Percentiles rank a stretch among this genome's conserved stretches.
Conservation (phyloP, 2,888 invertebrate genomes). For the Chrysolina americana region DNA sequence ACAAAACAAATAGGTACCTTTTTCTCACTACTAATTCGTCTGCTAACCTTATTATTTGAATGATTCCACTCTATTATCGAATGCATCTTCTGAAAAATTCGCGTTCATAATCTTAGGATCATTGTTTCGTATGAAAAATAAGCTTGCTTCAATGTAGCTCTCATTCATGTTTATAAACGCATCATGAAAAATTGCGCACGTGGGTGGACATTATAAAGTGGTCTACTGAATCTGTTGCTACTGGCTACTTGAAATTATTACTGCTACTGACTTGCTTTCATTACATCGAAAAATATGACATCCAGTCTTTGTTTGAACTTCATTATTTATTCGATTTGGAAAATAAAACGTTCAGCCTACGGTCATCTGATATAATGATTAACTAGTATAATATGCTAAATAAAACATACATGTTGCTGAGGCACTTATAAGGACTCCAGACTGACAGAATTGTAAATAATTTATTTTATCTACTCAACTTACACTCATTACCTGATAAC, state of each 20-base stretch:
- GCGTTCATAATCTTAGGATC: no score
- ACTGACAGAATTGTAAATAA: neutral
- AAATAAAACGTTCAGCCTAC: slow-evolving; percentile 43
- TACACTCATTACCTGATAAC: slow-evolving; percentile 6
- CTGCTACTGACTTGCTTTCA: slow-evolving; percentile 56
- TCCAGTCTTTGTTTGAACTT: slow-evolving; percentile 42
- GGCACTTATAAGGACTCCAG: slow-evolving; percentile 20
- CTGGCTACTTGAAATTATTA: slow-evolving; percentile 59
- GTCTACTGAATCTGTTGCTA: slow-evolving; percentile 54
- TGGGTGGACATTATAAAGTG: slow-evolving; percentile 60
- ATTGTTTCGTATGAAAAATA: neutral
- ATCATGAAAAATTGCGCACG: slow-evolving; percentile 47
- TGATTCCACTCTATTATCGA: no score
- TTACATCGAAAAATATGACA: slow-evolving; percentile 47
- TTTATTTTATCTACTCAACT: neutral
- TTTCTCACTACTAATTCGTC: no score
- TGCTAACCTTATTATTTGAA: no score
- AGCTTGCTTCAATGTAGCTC: neutral
- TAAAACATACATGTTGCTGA: slow-evolving; percentile 11
- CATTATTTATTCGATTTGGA: slow-evolving; percentile 49
- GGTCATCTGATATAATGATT: slow-evolving; percentile 46
- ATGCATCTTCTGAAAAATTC: no score
- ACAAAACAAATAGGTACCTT: no score
- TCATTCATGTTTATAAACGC: slow-evolving; percentile 31
- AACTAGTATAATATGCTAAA: slow-evolving; percentile 38